phyloP scores from a whole-genome alignment of 1,140 invertebrate species.

The Lepidurus apus region DNA sequence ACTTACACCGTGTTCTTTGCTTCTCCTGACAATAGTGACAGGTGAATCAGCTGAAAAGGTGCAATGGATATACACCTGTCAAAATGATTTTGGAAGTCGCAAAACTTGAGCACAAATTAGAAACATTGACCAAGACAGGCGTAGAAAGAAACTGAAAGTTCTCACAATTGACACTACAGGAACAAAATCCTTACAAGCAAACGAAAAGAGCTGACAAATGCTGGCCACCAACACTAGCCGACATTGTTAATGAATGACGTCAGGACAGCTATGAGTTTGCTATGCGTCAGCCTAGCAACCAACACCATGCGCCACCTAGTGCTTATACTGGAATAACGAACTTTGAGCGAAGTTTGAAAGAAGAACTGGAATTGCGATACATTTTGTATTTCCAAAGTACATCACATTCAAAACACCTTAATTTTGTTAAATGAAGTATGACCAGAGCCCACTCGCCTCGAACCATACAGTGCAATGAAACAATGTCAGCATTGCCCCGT shows the following conservation, averaged over 20 bases:
- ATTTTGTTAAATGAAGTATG: not conserved
- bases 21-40: too few species aligned
- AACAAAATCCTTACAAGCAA: not conserved
- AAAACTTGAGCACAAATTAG: not conserved
- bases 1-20: too few species aligned
- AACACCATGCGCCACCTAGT: not conserved
- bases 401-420: not conserved
- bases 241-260: slow-evolving; percentile 19
- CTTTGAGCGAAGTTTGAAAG: too few species aligned
- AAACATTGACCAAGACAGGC: not conserved
- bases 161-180: not conserved
- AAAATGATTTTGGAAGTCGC: not conserved
- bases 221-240: slow-evolving; percentile 3
- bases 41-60: too few species aligned
- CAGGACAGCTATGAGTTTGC: not conserved
- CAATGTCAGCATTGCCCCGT: slow-evolving; percentile 9
- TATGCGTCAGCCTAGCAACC: not conserved
- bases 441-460: slow-evolving; percentile 3
- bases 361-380: too few species aligned
- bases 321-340: not conserved
- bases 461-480: slow-evolving; percentile 19
- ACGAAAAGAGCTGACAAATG: slow-evolving; percentile 7
- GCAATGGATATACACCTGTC: too few species aligned
- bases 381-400: too few species aligned
- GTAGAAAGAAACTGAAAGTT: not conserved